Evolutionary conservation across 2,797 vertebrate genomes (phyloP).

Genomic region (Bufotes viridis): DNA sequence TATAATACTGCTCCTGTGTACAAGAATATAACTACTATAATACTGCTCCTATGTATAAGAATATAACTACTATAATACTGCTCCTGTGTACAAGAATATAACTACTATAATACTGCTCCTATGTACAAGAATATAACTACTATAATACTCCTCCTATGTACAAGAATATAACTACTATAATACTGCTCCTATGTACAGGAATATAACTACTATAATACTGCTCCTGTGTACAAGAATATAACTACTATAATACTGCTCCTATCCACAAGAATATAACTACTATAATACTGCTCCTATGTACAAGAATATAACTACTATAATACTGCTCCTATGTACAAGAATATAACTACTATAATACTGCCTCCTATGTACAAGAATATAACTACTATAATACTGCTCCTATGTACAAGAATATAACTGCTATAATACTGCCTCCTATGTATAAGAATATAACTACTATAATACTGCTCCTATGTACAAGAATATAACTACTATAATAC

Average conservation of each 20-base stretch:
- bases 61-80: slow-evolving; percentile 9
- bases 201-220: slow-evolving; percentile 9
- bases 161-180: slow-evolving; percentile 7
- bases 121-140: slow-evolving; percentile 4
- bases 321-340: slow-evolving; percentile 1
- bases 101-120: slow-evolving; percentile 1
- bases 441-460: slow-evolving; percentile 9
- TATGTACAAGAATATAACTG: not conserved
- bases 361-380: not conserved
- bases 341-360: slow-evolving; percentile 6
- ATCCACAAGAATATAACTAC: not conserved
- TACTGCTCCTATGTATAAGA: not conserved
- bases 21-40: too few species aligned
- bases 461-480: not conserved
- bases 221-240: not conserved
- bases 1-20: not conserved
- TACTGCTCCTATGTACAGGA: not conserved
- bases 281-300: slow-evolving; percentile 5
- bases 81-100: not conserved
- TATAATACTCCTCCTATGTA: not conserved
- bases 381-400: not conserved
- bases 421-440: not conserved
- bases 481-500: not conserved
- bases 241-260: slow-evolving; percentile 1
- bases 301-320: slow-evolving; percentile 13